Conservation (phyloP, 1,140 invertebrate species). For the Drosophila azteca region DNA sequence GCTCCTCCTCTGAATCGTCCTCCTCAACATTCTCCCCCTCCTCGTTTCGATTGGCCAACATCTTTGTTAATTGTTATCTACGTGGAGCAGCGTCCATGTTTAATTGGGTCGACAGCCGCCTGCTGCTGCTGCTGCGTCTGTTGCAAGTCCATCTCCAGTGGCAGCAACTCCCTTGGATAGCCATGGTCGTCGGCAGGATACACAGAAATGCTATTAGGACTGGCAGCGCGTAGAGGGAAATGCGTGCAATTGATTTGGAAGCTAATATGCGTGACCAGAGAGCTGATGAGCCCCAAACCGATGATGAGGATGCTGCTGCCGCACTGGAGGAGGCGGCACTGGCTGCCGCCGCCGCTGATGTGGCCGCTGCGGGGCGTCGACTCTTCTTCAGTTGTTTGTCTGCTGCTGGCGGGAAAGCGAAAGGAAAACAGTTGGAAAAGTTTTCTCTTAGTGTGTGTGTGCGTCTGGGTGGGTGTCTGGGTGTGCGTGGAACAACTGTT, state of each 20-base stretch:
- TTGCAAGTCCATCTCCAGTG: not conserved
- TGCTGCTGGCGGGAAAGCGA: conserved; percentile 9
- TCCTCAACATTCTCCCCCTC: no score
- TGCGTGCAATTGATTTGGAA: conserved; percentile 74
- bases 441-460: conserved; percentile 7
- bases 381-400: conserved; percentile 76
- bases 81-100: conserved; percentile 35
- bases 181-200: conserved; percentile 39
- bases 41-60: conserved; percentile 31
- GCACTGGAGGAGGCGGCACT: conserved; percentile 49
- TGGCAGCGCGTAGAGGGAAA: conserved; percentile 73
- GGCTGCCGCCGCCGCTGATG: conserved; percentile 57
- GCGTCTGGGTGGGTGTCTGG: no score
- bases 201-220: conserved; percentile 81
- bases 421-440: not conserved
- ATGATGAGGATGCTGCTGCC: conserved; percentile 24
- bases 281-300: conserved; percentile 38
- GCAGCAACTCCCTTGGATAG: conserved; percentile 29
- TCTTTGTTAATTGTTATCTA: conserved; percentile 77
- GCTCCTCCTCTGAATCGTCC: no score
- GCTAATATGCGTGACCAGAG: conserved; percentile 73
- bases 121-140: conserved; percentile 26
- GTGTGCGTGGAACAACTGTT: conserved; percentile 55
- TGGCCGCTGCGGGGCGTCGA: conserved; percentile 70
- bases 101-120: conserved; percentile 68